Evolutionary conservation across 2,113 vertebrate species (phyloP), one percentile per base, ranked within the genome.

Genomic region (Parus major): DNA sequence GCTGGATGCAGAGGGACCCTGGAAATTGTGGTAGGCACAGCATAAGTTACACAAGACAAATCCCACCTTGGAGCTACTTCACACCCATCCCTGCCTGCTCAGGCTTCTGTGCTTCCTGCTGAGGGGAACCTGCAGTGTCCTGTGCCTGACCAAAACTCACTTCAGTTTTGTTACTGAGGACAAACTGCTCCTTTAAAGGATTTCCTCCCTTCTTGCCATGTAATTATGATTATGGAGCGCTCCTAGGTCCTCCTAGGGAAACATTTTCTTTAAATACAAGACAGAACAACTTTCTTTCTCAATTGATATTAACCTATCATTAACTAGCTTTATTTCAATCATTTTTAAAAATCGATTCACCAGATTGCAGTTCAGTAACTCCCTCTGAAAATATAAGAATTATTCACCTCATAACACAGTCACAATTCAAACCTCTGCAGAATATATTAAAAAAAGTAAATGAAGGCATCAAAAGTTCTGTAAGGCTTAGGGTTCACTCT

Each of bases 401-500:
- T 88, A 89, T 65, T 75, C 56, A 82, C 47, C 91, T 94, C 50
- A 12, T 85, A 82, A 80, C 41, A 82, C 64, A 94, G 56, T 47
- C 71, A 65, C 66, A 90, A 86, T 29, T 73, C 64, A 66, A 78
- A 78, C 41, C 68, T 77, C 79, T n/a, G 68, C 82, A 94, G 76
- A 52, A 36, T 44, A 70, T 72, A 93, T 95, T 86, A 85, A 88
- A 95, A 81, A 33, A 19, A 89, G 86, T 46, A 90, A 92, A 86
- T 35, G 63, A 92, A 94, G 42, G 86, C 64, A 93, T 59, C 68
- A 50, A 31, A 88, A 78, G 71, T 42, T 83, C 68, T 88, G 52
- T 20, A 73, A 94, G 47, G 52, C 69, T 76, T 47, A 44, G 39
- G 66, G 21, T 83, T 95, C 27, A 10, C 33, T 86, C 82, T 59